Evolutionary conservation across 2,797 vertebrate genomes (phyloP), one percentile per base, ranked within the genome.

Genomic region (Gymnocypris eckloni): DNA sequence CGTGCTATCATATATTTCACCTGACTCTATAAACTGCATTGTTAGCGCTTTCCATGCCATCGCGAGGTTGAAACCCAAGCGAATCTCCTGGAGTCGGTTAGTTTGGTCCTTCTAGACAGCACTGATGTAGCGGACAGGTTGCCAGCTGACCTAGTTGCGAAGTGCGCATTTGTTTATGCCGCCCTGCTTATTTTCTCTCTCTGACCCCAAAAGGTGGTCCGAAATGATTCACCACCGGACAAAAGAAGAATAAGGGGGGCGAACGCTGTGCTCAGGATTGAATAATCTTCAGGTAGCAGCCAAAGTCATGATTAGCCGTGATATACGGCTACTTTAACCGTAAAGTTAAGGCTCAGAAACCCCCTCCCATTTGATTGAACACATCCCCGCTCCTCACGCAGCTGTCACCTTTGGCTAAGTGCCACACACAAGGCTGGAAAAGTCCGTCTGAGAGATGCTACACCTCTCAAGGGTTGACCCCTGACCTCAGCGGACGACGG

Each of bases 281-380:
- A 85, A 80, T 78, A 70, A 48, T 86, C 76, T 84, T 79, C 64
- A 64, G 33, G 71, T 78, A 64, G 82, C 77, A 54, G 43, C 64
- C 70, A 6, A 81, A 73, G 54, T 79, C 83, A 76, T 76, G 78
- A 83, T 83, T 84, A 54, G 70, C 64, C 56, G 11, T 33, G 59
- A 90, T 82, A 43, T 77, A 67, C 75, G 67, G 84, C 59, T 81
- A 82, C 82, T 90, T 56, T 59, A 89, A 70, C 39, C 73, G 84
- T 86, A 87, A 39, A 70, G 85, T 20, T 28, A 13, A 71, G 87
- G 22, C 82, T 86, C 70, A 81, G 78, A 90, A 92, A 92, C 90
- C 91, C 90, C 88, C 89, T 93, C 92, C 92, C 91, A 90, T 93
- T 90, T 93, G 93, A 91, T 86, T 75, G 90, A 90, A 87, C 93